phyloP scores from a whole-genome alignment of 2,797 vertebrate species.

The Coccyzus lansbergi region DNA sequence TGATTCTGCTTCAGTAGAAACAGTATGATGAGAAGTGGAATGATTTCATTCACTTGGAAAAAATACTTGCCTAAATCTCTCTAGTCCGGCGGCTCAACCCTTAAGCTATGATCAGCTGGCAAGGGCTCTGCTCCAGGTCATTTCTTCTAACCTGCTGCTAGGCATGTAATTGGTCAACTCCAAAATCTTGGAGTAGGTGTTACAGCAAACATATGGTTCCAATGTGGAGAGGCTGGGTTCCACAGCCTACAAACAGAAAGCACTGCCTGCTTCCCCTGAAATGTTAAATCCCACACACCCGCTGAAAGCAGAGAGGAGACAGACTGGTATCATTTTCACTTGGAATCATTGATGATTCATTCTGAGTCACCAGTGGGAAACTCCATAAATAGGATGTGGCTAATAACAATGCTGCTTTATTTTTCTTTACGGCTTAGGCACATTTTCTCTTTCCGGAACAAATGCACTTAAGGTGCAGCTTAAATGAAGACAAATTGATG shows the following conservation, averaged over 20 bases:
- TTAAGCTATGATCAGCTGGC: neutral
- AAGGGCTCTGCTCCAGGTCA: neutral
- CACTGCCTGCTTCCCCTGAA: slow-evolving; percentile 9
- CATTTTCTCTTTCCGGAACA: slow-evolving; percentile 26
- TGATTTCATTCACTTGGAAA: neutral
- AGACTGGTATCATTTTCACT: slow-evolving; percentile 21
- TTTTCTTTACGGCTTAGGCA: neutral
- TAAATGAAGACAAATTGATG: neutral
- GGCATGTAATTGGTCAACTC: neutral
- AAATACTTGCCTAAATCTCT: neutral
- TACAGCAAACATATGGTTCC: slow-evolving; percentile 9
- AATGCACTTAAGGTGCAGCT: neutral
- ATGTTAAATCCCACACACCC: slow-evolving; percentile 30
- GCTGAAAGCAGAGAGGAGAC: slow-evolving; percentile 32
- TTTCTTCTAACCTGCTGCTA: neutral
- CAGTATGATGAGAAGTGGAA: neutral
- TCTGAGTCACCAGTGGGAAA: slow-evolving; percentile 57
- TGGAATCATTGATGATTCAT: slow-evolving; percentile 68
- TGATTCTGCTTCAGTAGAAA: neutral
- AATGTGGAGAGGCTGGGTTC: neutral
- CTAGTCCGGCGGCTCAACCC: neutral
- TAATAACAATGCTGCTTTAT: slow-evolving; percentile 50
- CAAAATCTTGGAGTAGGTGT: slow-evolving; percentile 17
- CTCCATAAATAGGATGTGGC: slow-evolving; percentile 58
- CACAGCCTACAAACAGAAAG: slow-evolving; percentile 5